These are phyloP conservation scores for Cyanocitta stelleri DNA, from an alignment of 2,113 vertebrate species.

Conservation along the genomic window DNA sequence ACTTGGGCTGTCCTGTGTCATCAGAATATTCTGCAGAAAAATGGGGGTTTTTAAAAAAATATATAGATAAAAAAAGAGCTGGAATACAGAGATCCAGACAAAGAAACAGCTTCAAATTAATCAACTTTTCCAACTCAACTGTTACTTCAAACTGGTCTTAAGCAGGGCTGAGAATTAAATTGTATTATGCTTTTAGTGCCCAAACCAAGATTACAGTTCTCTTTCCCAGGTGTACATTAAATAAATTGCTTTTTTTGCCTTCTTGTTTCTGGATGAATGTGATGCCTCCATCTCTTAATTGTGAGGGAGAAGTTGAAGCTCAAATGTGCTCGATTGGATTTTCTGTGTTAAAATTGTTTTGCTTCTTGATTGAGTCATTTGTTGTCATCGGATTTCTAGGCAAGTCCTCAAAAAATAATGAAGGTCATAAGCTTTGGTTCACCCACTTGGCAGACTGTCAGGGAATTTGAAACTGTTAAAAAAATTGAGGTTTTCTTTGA, in stretches of 20 bases:
- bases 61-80: neutral
- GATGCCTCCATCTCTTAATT: constrained; percentile 58
- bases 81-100: neutral
- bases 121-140: constrained; percentile 44
- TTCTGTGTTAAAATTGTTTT: constrained; percentile 22
- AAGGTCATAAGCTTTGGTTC: neutral
- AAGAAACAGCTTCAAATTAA: constrained; percentile 21
- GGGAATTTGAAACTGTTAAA: neutral
- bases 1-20: neutral
- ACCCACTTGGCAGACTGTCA: neutral
- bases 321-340: neutral
- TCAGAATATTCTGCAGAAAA: neutral
- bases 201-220: constrained; percentile 51
- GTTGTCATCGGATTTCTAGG: neutral
- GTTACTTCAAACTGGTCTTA: constrained; percentile 18
- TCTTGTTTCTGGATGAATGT: constrained; percentile 55
- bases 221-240: constrained; percentile 70
- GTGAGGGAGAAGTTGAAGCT: constrained; percentile 49
- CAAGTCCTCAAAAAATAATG: neutral
- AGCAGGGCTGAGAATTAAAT: constrained; percentile 70
- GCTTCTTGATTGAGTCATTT: constrained; percentile 16
- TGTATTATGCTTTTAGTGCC: constrained; percentile 50
- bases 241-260: constrained; percentile 62
- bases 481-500: neutral
- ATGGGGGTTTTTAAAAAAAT: neutral